Evolutionary conservation across 2,113 vertebrate species (phyloP).

Genomic region (Ophthalmolycus amberensis): DNA sequence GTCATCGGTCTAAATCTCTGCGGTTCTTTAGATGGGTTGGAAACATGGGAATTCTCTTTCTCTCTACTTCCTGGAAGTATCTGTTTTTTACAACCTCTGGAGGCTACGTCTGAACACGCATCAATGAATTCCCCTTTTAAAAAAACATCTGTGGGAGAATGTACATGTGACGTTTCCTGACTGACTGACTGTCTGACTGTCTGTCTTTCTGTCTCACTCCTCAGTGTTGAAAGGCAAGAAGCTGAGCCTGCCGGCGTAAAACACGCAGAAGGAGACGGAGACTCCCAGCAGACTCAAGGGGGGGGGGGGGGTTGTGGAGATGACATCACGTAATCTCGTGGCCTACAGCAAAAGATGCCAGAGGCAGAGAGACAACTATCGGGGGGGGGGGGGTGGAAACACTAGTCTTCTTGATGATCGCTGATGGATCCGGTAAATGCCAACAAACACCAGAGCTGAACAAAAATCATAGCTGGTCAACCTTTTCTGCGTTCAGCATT

Average conservation of each 20-base stretch:
- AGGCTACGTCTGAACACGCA: not conserved
- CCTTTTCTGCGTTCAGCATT: conserved; percentile 93
- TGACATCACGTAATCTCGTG: conserved; percentile 78
- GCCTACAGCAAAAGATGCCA: conserved; percentile 87
- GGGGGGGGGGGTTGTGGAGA: conserved; percentile 61
- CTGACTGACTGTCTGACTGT: not conserved
- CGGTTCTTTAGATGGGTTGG: not conserved
- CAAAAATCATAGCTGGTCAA: conserved; percentile 73
- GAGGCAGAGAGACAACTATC: conserved; percentile 85
- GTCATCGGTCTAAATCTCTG: not conserved
- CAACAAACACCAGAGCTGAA: conserved; percentile 86
- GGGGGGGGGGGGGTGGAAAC: conserved; percentile 75
- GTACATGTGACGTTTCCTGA: not conserved
- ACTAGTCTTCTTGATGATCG: conserved; percentile 81
- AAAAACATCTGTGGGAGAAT: not conserved
- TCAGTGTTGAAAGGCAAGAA: conserved; percentile 99
- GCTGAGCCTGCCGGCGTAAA: conserved; percentile 98
- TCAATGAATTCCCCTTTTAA: not conserved
- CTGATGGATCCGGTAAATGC: conserved; percentile 78
- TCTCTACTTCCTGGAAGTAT: not conserved
- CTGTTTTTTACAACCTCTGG: not conserved
- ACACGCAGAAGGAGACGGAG: conserved; percentile 82
- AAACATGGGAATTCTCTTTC: not conserved
- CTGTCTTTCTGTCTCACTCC: not conserved
- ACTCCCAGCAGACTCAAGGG: conserved; percentile 89